A percentile compares a stretch with the other conserved stretches of the same genome.
These are phyloP conservation scores for Aquatica leii DNA, from an alignment of 2,888 invertebrate genomes.

Conservation along the genomic window DNA sequence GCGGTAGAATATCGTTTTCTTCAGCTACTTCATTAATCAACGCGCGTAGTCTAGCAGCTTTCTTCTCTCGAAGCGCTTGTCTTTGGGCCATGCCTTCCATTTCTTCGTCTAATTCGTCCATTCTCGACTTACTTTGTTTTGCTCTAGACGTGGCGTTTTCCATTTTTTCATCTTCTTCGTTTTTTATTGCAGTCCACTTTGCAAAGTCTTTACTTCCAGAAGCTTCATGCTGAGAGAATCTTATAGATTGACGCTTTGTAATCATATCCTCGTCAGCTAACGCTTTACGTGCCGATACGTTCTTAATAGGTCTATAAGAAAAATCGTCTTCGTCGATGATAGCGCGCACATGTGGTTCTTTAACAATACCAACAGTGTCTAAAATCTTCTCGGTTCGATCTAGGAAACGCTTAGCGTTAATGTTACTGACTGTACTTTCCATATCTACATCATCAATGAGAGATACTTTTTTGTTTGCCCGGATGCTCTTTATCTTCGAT, in stretches of 20 bases:
- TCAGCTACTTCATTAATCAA: slow-evolving; percentile 68
- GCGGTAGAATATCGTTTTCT: slow-evolving; percentile 56
- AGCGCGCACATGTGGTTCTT: slow-evolving; percentile 63
- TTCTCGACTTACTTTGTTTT: slow-evolving; percentile 70
- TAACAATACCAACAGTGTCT: slow-evolving; percentile 68
- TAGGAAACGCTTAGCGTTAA: slow-evolving; percentile 66
- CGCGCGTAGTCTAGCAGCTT: slow-evolving; percentile 74
- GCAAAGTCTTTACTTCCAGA: slow-evolving; percentile 32
- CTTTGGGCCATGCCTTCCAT: slow-evolving; percentile 76
- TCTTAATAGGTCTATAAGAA: background rate
- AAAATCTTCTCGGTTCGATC: slow-evolving; percentile 71
- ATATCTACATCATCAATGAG: slow-evolving; percentile 71
- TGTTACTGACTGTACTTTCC: slow-evolving; percentile 66
- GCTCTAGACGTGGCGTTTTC: slow-evolving; percentile 71
- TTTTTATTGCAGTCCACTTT: slow-evolving; percentile 70
- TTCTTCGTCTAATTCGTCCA: slow-evolving; percentile 77
- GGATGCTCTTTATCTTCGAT: slow-evolving; percentile 67
- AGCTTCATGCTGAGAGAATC: slow-evolving; percentile 47
- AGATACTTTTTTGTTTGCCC: slow-evolving; percentile 68
- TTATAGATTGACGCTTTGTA: slow-evolving; percentile 60
- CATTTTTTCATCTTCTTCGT: slow-evolving; percentile 30
- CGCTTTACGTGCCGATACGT: slow-evolving; percentile 2
- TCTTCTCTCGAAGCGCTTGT: slow-evolving; percentile 74
- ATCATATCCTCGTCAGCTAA: slow-evolving; percentile 47
- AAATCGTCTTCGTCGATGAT: slow-evolving; percentile 24